Base-by-base conservation (phyloP, 1,140 invertebrate genomes). In the Bombyx mandarina region DNA sequence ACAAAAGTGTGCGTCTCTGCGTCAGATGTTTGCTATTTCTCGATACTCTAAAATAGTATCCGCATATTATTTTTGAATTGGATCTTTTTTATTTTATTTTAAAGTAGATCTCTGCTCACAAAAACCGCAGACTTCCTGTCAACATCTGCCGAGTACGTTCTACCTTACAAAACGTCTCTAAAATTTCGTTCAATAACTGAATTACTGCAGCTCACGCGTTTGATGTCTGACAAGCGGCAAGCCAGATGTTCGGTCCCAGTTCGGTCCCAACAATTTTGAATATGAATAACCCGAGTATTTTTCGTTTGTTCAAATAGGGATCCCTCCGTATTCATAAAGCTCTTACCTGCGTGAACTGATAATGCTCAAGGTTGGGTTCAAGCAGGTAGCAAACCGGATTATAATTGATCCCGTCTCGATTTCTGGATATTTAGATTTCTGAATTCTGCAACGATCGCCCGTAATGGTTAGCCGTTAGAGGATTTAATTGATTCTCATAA, bases 361-460 rank as follows among this genome's bases (percentile, higher is more conserved):
- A 71, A 72, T 65, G 58, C 54, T 60, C 63, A 61, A 61, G 56
- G 61, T 69, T 60, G 61, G 60, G 61, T 51, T 52, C 56, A 53
- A 63, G 74, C 77, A 78, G 77, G 79, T 79, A 80, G 75, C 68
- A 59, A 66, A 63, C 63, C 66, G 67, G 69, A 77, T 70, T 77
- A 71, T 69, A 71, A 67, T 75, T 63, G 63, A 67, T 65, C 65
- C 69, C 59, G 62, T 48, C 58, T 18, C 54, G 58, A 60, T 51
- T 48, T 60, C 51, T 50, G 58, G 52, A 60, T 63, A 57, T 63
- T 63, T 60, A 59, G 26, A 35, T 35, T 35, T 35, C 26, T 35
- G 26, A 35, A 35, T 35, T 35, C 26, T 35, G 26, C 26, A 35
- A 35, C 26, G 26, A 3, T 35, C 26, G 4, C 26, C 2, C 26